Base-by-base conservation (phyloP, 37 sponge, comb jelly and placozoan genomes). In the Trichoplax adhaerens region DNA sequence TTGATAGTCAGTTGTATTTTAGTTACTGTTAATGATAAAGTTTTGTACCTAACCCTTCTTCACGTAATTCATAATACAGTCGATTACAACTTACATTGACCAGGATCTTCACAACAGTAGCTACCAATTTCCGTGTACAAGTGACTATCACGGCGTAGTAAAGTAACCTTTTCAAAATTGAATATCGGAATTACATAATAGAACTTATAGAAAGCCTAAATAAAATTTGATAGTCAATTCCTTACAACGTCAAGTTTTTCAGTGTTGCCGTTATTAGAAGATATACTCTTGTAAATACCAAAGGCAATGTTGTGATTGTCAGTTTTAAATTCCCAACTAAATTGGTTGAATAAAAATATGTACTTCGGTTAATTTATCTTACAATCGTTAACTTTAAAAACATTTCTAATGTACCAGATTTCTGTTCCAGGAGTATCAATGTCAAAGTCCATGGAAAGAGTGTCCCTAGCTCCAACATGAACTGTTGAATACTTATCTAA, bases 281-380 rank as follows among this genome's bases (percentile, higher is more conserved):
- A 48, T 5, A 59, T 50, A 58, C 85, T 85, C 67, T 75, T 69
- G 55, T 62, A 82, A 53, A 82, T 54, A 5, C 83, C 83, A 77
- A 82, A 89, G 50, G 76, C 75, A 71, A 89, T 89, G 78, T 89
- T 86, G 68, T 89, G 75, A 46, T 65, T 81, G 5, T 48, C 58
- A 5, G 86, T 74, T 6, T 83, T 60, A 60, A 85, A 82, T 58
- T 85, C 90, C 86, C 86, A 89, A 50, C 86, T 85, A 29, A 2
- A 29, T 29, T 29, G 29, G 29, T 29, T 29, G 29, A 29, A 29
- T 29, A 29, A 29, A 29, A 29, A 29, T 29, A 29, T 29, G 29
- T 29, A 29, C 29, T 29, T 29, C 29, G 29, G 29, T 29, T 29
- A 29, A 29, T 29, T 29, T 29, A 29, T 29, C 29, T 29, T 29